These are phyloP conservation scores for Ormyrus nitidulus DNA, from an alignment of 2,888 invertebrate genomes.

Conservation along the genomic window DNA sequence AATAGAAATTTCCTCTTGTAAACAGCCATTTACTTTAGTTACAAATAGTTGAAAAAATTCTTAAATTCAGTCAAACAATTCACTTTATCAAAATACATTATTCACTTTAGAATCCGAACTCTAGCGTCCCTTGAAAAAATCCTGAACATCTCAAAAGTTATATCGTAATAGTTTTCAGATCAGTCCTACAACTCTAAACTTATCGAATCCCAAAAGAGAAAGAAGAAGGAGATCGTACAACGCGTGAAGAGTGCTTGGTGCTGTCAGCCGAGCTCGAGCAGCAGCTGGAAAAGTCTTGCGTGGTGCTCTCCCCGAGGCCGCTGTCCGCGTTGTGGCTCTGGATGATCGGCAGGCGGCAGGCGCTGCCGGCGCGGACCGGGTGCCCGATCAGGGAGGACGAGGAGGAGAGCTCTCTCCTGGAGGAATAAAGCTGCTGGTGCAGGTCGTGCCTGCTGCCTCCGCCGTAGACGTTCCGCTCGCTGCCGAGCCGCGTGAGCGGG, in stretches of 20 bases:
- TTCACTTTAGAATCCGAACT: too few relatives aligned
- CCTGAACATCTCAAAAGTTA: too few relatives aligned
- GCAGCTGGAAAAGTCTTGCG: slow-evolving; percentile 74
- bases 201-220: neutral
- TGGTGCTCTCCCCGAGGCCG: slow-evolving; percentile 74
- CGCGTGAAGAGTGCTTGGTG: slow-evolving; percentile 69
- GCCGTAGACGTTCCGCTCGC: slow-evolving; percentile 2
- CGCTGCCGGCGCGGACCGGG: slow-evolving; percentile 38
- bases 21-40: too few relatives aligned
- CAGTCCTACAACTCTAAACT: neutral
- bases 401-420: slow-evolving; percentile 68
- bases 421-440: slow-evolving; percentile 57
- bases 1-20: too few relatives aligned
- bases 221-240: slow-evolving; percentile 67
- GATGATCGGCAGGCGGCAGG: slow-evolving; percentile 35
- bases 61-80: too few relatives aligned
- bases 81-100: too few relatives aligned
- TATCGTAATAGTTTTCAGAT: neutral
- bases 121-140: too few relatives aligned
- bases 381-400: slow-evolving; percentile 39
- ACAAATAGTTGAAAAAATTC: too few relatives aligned
- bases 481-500: too few relatives aligned
- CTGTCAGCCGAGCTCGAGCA: slow-evolving; percentile 74
- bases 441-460: slow-evolving; percentile 38
- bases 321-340: slow-evolving; percentile 69